A percentile compares a stretch with the other conserved stretches of the same genome.
Conservation (phyloP, 2,797 vertebrate species). For the Tarsius wallacei region DNA sequence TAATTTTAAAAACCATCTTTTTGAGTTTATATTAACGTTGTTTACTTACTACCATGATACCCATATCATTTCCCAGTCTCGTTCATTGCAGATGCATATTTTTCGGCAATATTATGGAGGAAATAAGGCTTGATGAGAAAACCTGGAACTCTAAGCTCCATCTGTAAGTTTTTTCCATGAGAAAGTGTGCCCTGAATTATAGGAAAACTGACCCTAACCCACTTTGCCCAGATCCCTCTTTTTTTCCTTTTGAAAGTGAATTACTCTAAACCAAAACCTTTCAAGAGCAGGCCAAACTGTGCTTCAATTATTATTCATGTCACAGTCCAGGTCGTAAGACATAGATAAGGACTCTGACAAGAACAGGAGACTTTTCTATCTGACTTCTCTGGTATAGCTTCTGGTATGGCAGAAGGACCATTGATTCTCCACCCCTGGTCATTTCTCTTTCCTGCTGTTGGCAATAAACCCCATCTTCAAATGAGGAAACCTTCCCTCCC, state of each 20-base stretch:
- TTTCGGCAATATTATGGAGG: neutral
- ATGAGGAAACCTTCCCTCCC: neutral
- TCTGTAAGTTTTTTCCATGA: constrained; percentile 42
- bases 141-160: neutral
- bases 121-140: constrained; percentile 43
- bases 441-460: constrained; percentile 23
- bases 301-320: neutral
- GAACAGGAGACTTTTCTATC: neutral
- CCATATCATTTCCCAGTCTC: neutral
- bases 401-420: neutral
- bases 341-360: neutral
- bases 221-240: neutral
- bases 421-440: neutral
- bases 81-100: neutral
- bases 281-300: neutral
- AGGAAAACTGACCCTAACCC: neutral
- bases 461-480: neutral
- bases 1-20: constrained; percentile 44
- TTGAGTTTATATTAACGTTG: neutral
- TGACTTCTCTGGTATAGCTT: neutral
- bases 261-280: constrained; percentile 23
- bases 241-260: constrained; percentile 44
- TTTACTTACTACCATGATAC: neutral
- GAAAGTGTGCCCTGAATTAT: constrained; percentile 49
- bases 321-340: neutral